Base-by-base conservation (phyloP, 2,888 invertebrate species). In the Acleris emargana region DNA sequence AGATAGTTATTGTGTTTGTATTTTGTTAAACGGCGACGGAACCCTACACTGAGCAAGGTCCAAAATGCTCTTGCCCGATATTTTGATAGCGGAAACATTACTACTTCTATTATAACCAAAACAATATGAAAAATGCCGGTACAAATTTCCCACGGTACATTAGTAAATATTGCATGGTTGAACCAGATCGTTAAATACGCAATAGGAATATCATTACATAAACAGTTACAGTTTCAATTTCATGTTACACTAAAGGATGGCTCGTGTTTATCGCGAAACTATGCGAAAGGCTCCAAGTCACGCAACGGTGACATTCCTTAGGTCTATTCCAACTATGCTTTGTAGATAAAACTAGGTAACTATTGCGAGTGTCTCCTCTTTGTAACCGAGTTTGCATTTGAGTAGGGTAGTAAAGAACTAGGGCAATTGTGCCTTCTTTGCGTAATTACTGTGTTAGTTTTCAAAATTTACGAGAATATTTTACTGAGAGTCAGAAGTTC, bases 291-390 rank as follows among this genome's bases (percentile, higher is more conserved):
- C 38, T 38, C 9, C 11, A 16, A 58, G 59, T 54, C 67, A 67
- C 62, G 63, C 63, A 55, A 67, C 28, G 38, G n/a, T 22, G 22
- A 45, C 43, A 43, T 57, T n/a, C 45, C 17, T 20, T 60, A 58
- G 28, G 17, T 32, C 52, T 54, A 32, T 60, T 57, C 49, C 45
- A 62, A 62, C 49, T 47, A 67, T 53, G 51, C 54, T 47, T 51
- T 22, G 20, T 51, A 58, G 53, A 64, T 63, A 61, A 60, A 61
- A 63, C 54, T 57, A 25, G 57, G 55, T 17, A 57, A 60, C 43
- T 58, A 45, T 45, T 28, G 57, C 28, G 25, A 49, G 42, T 18
- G 25, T 43, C n/a, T 55, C 20, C 57, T 45, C 51, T 28, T 9
- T 50, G 43, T 54, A 16, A 45, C 45, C n/a, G 16, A 45, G 17